Evolutionary conservation across 2,797 vertebrate genomes (phyloP), one percentile per base, ranked within the genome.

Genomic region (Chelonia mydas): DNA sequence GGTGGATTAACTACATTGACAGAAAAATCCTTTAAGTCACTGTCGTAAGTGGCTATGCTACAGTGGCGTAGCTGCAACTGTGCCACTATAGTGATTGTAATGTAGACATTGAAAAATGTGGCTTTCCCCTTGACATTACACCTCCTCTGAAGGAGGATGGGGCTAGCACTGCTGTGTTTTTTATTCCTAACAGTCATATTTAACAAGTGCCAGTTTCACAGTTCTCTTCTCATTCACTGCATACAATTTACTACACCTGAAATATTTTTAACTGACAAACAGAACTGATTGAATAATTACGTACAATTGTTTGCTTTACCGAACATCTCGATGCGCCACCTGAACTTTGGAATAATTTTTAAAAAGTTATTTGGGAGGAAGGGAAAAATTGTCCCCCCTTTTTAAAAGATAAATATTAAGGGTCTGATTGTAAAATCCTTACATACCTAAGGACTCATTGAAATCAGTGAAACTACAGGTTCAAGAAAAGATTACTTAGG

Each of bases 191-290:
- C 88, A 85, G 85, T 91, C 28, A 31, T 86, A 90, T 92, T 88
- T 81, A 91, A 80, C 23, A 57, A 41, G 79, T 77, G 84, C 57
- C 51, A 84, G 83, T 91, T 95, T 93, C 72, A 41, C 76, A 91
- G 80, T n/a, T 92, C 45, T 51, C 37, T 93, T 78, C 81, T 81
- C 95, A 86, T 92, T 94, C 94, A 92, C 88, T 92, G 81, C 81
- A 72, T 84, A 88, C 16, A 88, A 87, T 65, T 95, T 90, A 83
- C 81, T 87, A 6, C 50, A 41, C 77, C 88, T 76, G 83, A 87
- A 72, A 72, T 72, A 72, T 72, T 84, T 93, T 91, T 17, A 61
- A 50, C 12, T 85, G 92, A 86, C 91, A 88, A 95, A 88, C 11
- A 37, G 86, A 87, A 95, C 93, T 37, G 92, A 94, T n/a, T 79